Evolutionary conservation across 2,888 invertebrate genomes (phyloP), one percentile per base, ranked within the genome.

Genomic region (Lobophora halterata): DNA sequence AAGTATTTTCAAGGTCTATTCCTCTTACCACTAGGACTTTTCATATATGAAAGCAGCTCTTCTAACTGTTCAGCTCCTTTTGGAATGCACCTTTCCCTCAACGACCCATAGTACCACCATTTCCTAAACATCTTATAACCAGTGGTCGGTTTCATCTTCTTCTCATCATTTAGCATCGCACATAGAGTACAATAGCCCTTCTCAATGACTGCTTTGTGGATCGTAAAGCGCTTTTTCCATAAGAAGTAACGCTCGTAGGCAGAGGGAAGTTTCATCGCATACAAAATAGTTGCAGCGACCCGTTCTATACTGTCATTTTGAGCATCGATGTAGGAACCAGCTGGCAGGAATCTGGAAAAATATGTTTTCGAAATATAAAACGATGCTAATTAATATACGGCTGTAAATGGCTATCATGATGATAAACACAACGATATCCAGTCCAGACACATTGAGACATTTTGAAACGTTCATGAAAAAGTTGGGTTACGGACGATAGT

Each of bases 161-260:
- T 45, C 1, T 49, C 40, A 26, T 72, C 55, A 39, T 82, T 76
- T 0, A 85, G 48, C 26, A 67, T 31, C 2, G 47, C 50, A 30
- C 85, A 85, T 0, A 85, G 54, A 1, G 73, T 55, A 30, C 83
- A 85, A 1, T 76, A 55, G 0, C 80, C 81, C 34, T 49, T 61
- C 3, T 55, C 41, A 1, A 49, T 27, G 0, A 66, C 49, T 0
- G 59, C 56, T 26, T 55, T 55, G 0, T 55, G 48, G 23, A 85
- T 66, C 3, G 55, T 65, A 33, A 79, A 83, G 35, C 58, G 48
- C 0, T 64, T 61, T 13, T 65, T 72, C 82, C 83, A 85, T 0
- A 48, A 41, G 13, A 74, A 74, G 48, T 61, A 80, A 6, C 49
- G 56, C 1, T 60, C 33, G 49, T 80, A 81, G 1, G 60, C 46